phyloP scores from a whole-genome alignment of 2,888 invertebrate species.

The Synergus umbraculus region DNA sequence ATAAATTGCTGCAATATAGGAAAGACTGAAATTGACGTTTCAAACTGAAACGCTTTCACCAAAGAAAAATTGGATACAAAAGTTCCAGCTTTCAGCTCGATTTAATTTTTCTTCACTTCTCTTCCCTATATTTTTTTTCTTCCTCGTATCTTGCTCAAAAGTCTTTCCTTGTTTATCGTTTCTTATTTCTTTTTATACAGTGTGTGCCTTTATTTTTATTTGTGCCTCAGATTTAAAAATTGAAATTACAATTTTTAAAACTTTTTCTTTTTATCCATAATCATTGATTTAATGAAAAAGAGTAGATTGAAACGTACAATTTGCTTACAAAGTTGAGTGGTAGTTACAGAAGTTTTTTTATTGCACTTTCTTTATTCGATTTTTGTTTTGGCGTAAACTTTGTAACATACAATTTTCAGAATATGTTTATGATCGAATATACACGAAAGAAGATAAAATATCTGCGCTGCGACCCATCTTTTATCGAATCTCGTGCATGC shows the following conservation, averaged over 20 bases:
- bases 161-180: background rate
- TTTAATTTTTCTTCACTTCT: background rate
- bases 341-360: background rate
- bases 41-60: background rate
- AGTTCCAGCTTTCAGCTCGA: conserved; percentile 13
- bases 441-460: conserved; percentile 6
- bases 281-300: too few species aligned
- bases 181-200: background rate
- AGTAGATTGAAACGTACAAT: too few species aligned
- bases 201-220: too few species aligned
- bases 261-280: background rate
- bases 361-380: background rate
- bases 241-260: too few species aligned
- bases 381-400: background rate
- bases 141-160: background rate
- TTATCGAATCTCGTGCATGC: conserved; percentile 17
- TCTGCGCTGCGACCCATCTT: background rate
- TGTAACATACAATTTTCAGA: background rate
- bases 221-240: too few species aligned
- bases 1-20: background rate
- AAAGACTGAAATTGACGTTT: conserved; percentile 4
- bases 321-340: background rate
- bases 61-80: conserved; percentile 11
- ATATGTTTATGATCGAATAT: background rate
- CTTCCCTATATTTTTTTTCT: background rate